Evolutionary conservation across 2,888 invertebrate species (phyloP), one percentile per base, ranked within the genome.

Genomic region (Sinopyrophorus schimmeli): DNA sequence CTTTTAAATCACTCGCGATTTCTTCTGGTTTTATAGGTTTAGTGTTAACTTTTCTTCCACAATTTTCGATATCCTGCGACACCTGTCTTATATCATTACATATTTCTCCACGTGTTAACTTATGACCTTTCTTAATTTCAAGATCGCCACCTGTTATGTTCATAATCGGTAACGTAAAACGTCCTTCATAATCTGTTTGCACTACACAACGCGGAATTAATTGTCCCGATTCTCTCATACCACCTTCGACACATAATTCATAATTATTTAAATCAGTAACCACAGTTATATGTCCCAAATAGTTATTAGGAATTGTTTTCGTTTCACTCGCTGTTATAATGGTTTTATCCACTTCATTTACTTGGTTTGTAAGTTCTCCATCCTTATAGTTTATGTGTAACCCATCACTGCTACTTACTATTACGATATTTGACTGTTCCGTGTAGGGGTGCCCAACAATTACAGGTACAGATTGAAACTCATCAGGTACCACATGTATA

Each of bases 381-480:
- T 53, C 34, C 21, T 37, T 38, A 12, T 24, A 21, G 20, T 51
- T n/a, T 3, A 57, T 49, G 11, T 30, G 39, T 10, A 60, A 27
- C n/a, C 39, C 39, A 4, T 50, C 51, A 7, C 5, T 28, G 9
- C 20, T 54, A 35, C 54, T 59, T 1, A 55, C 28, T 3, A 62
- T 55, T 11, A 48, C 20, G 2, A 61, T 44, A 10, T 55, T 51
- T 2, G 44, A 30, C 26, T 61, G 53, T 21, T 60, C 58, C 3
- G 57, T 59, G 30, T 48, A 63, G 9, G 58, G 56, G 43, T 62
- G 61, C 3, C 59, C 59, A 12, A 62, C 48, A 24, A 62, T 26
- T 5, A 63, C 32, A 1, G 56, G 44, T 10, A 59, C 55, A 16
- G 40, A 37, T 43, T 60, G 60, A 4, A 41, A 43, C 6, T 55